Percentiles rank a stretch among this genome's conserved stretches.
These are phyloP conservation scores for Pollenia griseotomentosa DNA, from an alignment of 2,888 invertebrate species.

Conservation along the genomic window DNA sequence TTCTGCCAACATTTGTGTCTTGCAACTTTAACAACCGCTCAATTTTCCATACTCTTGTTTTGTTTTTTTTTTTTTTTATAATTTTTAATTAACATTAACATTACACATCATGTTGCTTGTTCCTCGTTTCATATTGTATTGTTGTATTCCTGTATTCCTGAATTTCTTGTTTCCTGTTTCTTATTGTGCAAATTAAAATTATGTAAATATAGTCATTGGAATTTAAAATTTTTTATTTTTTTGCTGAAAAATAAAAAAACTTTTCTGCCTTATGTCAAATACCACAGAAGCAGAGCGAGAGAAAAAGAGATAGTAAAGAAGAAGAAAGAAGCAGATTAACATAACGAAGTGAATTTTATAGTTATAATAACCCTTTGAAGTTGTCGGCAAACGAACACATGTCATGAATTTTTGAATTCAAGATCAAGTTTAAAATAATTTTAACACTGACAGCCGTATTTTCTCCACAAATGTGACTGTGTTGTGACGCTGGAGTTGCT, in stretches of 20 bases:
- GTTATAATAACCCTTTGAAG: constrained; percentile 64
- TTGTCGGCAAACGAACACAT: constrained; percentile 48
- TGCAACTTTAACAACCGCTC: constrained; percentile 14
- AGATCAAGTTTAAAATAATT: constrained; percentile 70
- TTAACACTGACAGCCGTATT: constrained; percentile 5
- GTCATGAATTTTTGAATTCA: constrained; percentile 64
- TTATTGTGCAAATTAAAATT: constrained; percentile 68
- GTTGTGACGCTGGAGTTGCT: background rate
- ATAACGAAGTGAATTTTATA: constrained; percentile 49
- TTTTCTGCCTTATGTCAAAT: background rate
- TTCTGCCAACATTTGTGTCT: constrained; percentile 18
- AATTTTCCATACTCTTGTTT: background rate
- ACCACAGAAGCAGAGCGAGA: background rate
- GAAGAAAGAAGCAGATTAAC: constrained; percentile 1
- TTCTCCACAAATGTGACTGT: background rate
- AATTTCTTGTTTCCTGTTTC: constrained; percentile 54
- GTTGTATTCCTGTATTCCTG: constrained; percentile 6
- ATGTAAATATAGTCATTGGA: constrained; percentile 64
- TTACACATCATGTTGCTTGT: constrained; percentile 56
- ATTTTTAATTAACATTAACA: constrained; percentile 64
- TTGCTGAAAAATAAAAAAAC: background rate
- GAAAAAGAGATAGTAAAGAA: background rate
- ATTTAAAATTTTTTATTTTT: constrained; percentile 46
- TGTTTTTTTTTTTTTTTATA: background rate
- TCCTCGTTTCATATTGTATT: constrained; percentile 17